Conservation (phyloP, 2,797 vertebrate genomes). For the Sebastes dallii region DNA sequence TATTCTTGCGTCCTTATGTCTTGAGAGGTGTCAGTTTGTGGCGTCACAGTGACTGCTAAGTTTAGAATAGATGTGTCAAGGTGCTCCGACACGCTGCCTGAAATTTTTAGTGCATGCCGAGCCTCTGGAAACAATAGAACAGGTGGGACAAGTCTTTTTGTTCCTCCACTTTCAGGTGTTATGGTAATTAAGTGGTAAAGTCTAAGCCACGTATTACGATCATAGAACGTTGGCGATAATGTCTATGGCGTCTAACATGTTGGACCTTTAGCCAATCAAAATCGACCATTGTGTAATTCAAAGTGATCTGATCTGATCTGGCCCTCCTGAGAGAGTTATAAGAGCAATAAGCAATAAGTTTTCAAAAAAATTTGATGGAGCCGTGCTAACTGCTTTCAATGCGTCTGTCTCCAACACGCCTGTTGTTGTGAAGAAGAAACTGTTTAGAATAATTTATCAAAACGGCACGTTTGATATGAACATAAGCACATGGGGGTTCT, state of each 20-base stretch:
- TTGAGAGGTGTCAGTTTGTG: conserved; percentile 25
- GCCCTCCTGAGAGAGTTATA: neutral
- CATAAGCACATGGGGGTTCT: neutral
- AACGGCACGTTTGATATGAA: neutral
- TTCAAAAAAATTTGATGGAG: neutral
- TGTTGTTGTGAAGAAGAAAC: neutral
- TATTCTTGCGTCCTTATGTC: neutral
- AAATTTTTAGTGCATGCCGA: neutral
- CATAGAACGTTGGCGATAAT: neutral
- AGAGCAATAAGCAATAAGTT: neutral
- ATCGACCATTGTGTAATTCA: neutral
- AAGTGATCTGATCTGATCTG: neutral
- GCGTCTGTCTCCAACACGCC: neutral
- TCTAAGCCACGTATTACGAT: neutral
- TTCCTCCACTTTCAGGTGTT: neutral
- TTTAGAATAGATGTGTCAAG: conserved; percentile 39
- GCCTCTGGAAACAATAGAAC: neutral
- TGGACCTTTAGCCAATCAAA: neutral
- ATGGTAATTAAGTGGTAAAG: neutral
- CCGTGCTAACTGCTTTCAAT: neutral
- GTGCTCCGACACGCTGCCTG: conserved; percentile 6
- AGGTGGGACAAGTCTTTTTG: neutral
- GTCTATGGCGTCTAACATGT: neutral
- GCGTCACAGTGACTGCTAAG: neutral
- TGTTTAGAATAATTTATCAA: neutral